phyloP scores from a whole-genome alignment of 2,888 invertebrate species.

The Leptothorax acervorum region DNA sequence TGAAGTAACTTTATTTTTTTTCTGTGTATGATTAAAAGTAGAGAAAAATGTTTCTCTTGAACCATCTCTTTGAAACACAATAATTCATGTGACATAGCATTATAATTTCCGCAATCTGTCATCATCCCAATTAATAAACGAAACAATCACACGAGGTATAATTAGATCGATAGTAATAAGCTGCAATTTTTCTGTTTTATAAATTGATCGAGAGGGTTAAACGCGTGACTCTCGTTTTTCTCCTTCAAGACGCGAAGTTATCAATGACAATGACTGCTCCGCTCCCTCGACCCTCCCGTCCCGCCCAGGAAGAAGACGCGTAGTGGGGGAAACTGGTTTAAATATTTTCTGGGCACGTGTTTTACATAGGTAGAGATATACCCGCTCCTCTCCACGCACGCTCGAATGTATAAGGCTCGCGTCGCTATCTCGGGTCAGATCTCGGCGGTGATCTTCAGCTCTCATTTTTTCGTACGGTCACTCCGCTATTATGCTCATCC shows the following conservation, averaged over 20 bases:
- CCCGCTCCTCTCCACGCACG: slow-evolving; percentile 73
- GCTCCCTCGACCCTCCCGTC: slow-evolving; percentile 33
- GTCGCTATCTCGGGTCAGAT: slow-evolving; percentile 81
- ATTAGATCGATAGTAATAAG: not conserved
- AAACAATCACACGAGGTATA: not conserved
- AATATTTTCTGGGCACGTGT: slow-evolving; percentile 81
- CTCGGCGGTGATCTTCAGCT: slow-evolving; percentile 80
- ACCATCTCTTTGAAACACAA: not conserved
- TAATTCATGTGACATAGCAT: not conserved
- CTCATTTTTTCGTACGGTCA: slow-evolving; percentile 78
- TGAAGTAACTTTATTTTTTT: too few relatives aligned
- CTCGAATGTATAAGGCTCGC: slow-evolving; percentile 79
- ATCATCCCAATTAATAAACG: not conserved
- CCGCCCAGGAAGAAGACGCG: slow-evolving; percentile 22
- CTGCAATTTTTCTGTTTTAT: not conserved
- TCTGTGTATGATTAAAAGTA: not conserved
- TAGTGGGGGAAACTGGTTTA: slow-evolving; percentile 77
- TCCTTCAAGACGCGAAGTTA: slow-evolving; percentile 64
- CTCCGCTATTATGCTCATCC: slow-evolving; percentile 76
- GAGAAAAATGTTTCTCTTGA: not conserved
- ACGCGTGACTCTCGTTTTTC: not conserved
- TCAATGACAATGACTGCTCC: slow-evolving; percentile 74
- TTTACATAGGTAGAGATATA: slow-evolving; percentile 79
- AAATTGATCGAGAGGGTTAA: not conserved
- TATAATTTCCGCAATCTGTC: not conserved